A percentile compares a stretch with the other conserved stretches of the same genome.
Evolutionary conservation across 2,797 vertebrate species (phyloP).

Genomic region (Lateolabrax maculatus): DNA sequence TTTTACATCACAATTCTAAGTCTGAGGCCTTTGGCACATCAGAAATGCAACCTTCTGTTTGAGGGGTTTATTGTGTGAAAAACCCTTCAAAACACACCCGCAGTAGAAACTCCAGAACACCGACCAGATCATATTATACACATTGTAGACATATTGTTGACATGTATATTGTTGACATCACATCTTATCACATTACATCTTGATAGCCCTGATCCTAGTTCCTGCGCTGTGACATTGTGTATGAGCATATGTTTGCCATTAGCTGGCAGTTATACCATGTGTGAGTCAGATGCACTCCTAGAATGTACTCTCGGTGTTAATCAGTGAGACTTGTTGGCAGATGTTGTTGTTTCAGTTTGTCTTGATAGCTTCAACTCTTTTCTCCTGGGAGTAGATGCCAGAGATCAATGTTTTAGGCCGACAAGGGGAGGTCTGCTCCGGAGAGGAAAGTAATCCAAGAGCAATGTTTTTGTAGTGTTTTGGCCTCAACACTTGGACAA

Average conservation of each 20-base stretch:
- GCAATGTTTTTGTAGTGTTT: constrained; percentile 66
- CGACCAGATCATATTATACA: constrained; percentile 5
- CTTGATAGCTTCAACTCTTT: constrained; percentile 51
- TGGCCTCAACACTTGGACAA: constrained; percentile 40
- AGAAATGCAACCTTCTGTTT: constrained; percentile 10
- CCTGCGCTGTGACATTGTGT: constrained; percentile 15
- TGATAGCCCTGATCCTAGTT: constrained; percentile 11
- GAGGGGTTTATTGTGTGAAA: constrained; percentile 27
- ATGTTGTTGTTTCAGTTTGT: constrained; percentile 53
- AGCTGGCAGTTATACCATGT: constrained; percentile 42
- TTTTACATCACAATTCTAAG: constrained; percentile 54
- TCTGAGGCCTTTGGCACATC: constrained; percentile 28
- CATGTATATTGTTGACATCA: constrained; percentile 10
- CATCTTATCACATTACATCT: constrained; percentile 29
- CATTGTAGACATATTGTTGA: constrained; percentile 19
- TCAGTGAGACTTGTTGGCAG: constrained; percentile 61
- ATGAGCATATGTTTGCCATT: constrained; percentile 68
- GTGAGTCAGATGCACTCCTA: constrained; percentile 47
- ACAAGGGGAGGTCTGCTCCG: constrained; percentile 49
- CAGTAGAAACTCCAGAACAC: constrained; percentile 15
- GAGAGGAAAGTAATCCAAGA: constrained; percentile 58
- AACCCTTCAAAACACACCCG: constrained; percentile 46
- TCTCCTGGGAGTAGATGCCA: constrained; percentile 41
- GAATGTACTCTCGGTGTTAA: constrained; percentile 50
- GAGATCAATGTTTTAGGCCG: constrained; percentile 62